Evolutionary conservation across 2,113 vertebrate genomes (phyloP).

Genomic region (Festucalex cinctus): DNA sequence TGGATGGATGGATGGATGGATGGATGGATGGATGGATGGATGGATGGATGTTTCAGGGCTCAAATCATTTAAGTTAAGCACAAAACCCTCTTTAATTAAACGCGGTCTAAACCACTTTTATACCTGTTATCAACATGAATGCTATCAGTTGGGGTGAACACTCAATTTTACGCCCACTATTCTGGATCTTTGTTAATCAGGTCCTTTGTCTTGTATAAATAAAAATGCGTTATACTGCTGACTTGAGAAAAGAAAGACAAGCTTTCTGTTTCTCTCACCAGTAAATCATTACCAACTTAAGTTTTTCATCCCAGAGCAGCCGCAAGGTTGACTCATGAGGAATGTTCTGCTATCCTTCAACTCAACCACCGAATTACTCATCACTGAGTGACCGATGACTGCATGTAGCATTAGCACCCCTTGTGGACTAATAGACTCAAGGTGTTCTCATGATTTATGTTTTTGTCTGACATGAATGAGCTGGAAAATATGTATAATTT

Average conservation of each 20-base stretch:
- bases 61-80: neutral
- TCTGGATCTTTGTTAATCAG: neutral
- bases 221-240: conserved; percentile 27
- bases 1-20: too few relatives aligned
- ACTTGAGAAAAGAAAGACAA: neutral
- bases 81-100: neutral
- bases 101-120: neutral
- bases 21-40: too few relatives aligned
- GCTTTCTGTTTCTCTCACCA: neutral
- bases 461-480: neutral
- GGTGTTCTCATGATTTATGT: conserved; percentile 3
- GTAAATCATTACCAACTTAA: conserved; percentile 1
- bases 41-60: neutral
- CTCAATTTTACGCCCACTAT: neutral
- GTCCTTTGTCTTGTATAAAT: neutral
- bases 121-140: neutral
- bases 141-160: neutral
- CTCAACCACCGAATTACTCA: conserved; percentile 61
- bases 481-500: conserved; percentile 4
- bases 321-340: conserved; percentile 49
- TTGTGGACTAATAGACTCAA: conserved; percentile 13
- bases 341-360: conserved; percentile 49
- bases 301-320: conserved; percentile 8
- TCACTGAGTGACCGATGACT: conserved; percentile 48
- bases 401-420: conserved; percentile 24